Base-by-base conservation (phyloP, 2,888 invertebrate genomes). In the Habroteleia sp. region DNA sequence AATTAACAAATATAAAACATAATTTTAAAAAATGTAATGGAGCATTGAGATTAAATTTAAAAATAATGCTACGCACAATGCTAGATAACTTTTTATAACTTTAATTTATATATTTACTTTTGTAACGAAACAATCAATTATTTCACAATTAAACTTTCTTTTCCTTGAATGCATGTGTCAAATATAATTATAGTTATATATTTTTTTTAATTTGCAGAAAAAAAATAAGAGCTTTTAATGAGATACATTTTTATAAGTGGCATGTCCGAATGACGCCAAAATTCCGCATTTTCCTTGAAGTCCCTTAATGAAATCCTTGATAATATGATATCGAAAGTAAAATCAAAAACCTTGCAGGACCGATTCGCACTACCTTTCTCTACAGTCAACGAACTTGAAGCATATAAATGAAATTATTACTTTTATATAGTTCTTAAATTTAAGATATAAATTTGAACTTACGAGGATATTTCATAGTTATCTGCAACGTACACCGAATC, bases 231-330 rank as follows among this genome's bases (percentile, higher is more conserved):
- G 33, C 46, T 42, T 52, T 41, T 56, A 58, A 58, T 50, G 17
- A 33, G 27, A 6, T 14, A 31, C 56, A 31, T 10, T 52, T 8
- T 33, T 31, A n/a, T 10, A 7, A 4, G 4, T 25, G n/a, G 8
- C 8, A 0, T 13, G 35, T 13, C 7, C 1, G 8, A 27, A 27
- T 31, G 25, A 42, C 27, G 25, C 35, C 31, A 35, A 27, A 54
- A 33, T 33, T 13, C 17, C 35, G 29, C 35, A 8, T 25, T 60
- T 52, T 44, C 42, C 44, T 54, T 54, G 35, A 54, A 46, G 44
- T 54, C 46, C 54, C 66, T 66, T 66, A 66, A 42, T 25, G 8
- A 10, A 56, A 42, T 37, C 69, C 69, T 69, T 69, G 69, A 7
- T 4, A 44, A 33, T 41, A 44, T 33, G 27, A 10, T 25, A 7